Evolutionary conservation across 2,113 vertebrate species (phyloP).

Genomic region (Cyphomyrus plagiostoma): DNA sequence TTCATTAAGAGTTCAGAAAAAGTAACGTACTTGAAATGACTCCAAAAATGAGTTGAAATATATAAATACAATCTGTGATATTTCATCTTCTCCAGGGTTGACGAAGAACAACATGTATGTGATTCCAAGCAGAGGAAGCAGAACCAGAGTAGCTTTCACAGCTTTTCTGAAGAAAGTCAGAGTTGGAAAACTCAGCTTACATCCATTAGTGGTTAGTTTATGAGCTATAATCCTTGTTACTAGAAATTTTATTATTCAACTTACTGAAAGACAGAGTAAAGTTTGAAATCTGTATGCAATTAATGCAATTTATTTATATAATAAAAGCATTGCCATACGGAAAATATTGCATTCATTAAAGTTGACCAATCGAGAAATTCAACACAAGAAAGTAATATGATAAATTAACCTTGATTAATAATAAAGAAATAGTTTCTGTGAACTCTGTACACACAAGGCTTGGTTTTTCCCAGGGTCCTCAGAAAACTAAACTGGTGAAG

Average conservation of each 20-base stretch:
- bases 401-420: background rate
- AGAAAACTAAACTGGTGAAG: background rate
- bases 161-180: conserved; percentile 72
- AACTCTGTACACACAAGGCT: background rate
- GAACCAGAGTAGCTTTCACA: conserved; percentile 92
- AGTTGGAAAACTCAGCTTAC: background rate
- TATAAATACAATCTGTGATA: conserved; percentile 90
- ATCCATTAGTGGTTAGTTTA: background rate
- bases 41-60: conserved; percentile 97
- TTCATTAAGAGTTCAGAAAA: background rate
- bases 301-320: background rate
- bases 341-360: background rate
- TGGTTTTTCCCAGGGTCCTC: background rate
- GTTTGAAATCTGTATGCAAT: background rate
- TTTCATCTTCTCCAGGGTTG: conserved; percentile 90
- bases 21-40: conserved; percentile 82
- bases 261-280: background rate
- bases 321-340: background rate
- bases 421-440: background rate
- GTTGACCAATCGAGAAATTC: background rate
- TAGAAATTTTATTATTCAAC: background rate
- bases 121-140: conserved; percentile 91
- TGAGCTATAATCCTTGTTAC: background rate
- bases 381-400: background rate
- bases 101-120: conserved; percentile 99